These are phyloP conservation scores for Aurelia coerulea DNA, from an alignment of 30 jellyfish, hydroid and myxozoan species.

Conservation along the genomic window DNA sequence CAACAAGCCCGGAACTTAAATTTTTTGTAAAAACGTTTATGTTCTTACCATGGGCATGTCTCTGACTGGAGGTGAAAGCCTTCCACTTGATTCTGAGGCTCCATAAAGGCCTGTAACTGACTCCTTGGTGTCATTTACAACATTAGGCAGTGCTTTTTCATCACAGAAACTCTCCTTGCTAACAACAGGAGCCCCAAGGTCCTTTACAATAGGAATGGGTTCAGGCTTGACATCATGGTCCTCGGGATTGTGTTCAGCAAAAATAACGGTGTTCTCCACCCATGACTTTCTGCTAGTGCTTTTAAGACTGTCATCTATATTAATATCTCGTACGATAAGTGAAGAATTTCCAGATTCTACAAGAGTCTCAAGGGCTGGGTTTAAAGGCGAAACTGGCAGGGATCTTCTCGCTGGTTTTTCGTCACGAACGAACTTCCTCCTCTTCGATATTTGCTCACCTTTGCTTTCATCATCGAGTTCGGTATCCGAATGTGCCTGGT, in stretches of 20 bases:
- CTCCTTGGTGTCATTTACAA: no score
- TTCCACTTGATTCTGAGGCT: no score
- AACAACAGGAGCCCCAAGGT: not conserved
- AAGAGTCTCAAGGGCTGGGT: not conserved
- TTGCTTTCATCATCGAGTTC: constrained; percentile 35
- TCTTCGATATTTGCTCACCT: not conserved
- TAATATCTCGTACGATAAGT: constrained; percentile 37
- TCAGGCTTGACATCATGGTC: not conserved
- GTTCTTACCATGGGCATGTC: no score
- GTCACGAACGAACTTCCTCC: not conserved
- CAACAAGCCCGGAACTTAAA: no score
- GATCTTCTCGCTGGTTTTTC: constrained; percentile 20
- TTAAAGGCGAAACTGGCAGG: not conserved
- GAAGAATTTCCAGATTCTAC: not conserved
- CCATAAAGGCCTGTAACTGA: no score
- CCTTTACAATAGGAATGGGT: not conserved
- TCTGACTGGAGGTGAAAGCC: no score
- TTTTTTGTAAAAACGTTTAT: no score
- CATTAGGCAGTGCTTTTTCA: no score
- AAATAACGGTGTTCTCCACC: constrained; percentile 16
- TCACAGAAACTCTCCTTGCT: not conserved
- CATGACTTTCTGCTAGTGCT: constrained; percentile 20
- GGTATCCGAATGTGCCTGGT: constrained; percentile 43
- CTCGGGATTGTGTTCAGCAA: not conserved
- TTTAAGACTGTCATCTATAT: constrained; percentile 35